Evolutionary conservation across 92 coral and sea anemone genomes (phyloP), one percentile per base, ranked within the genome.

Genomic region (Scolanthus callimorphus): DNA sequence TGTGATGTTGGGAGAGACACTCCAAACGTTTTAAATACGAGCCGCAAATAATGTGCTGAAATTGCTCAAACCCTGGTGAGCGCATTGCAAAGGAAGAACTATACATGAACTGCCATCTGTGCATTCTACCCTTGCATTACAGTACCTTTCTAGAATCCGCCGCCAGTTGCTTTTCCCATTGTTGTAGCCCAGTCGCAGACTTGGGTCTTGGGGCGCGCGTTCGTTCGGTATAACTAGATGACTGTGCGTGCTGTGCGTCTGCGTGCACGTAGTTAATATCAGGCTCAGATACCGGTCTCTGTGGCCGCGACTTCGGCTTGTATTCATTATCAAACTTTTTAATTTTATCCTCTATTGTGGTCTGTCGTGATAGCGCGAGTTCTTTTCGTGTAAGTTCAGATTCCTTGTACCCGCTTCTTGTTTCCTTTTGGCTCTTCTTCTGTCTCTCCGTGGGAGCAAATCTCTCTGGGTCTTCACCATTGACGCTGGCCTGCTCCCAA

Each of bases 401-500:
- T 34, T 6, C 41, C 15, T 6, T n/a, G n/a, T n/a, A n/a, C 43
- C 43, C 43, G 43, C 15, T 34, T 6, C 9, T 6, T 34, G 6
- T 6, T 15, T 34, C 15, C 43, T 15, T 15, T 6, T 34, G 6
- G 43, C 6, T 6, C 15, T 34, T 15, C 15, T 15, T 34, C 15
- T 34, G 9, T 6, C 15, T 34, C 9, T 15, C 15, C 6, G 15
- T 15, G 15, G 43, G 43, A 15, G 6, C 43, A 6, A 6, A 34
- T 34, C 43, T 6, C 15, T 34, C 43, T 34, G 43, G 43, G 15
- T 6, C 11, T 11, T 9, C 17, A 20, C 52, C 17, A 4, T 46
- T 19, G 4, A 21, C 17, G 17, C 52, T 46, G 4, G 52, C 52
- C 22, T 68, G 55, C 29, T 68, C 75, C 75, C 75, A 68, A 2